Percentiles rank a stretch among this genome's conserved stretches.
Conservation (phyloP, 2,797 vertebrate genomes). For the Pipistrellus pygmaeus region DNA sequence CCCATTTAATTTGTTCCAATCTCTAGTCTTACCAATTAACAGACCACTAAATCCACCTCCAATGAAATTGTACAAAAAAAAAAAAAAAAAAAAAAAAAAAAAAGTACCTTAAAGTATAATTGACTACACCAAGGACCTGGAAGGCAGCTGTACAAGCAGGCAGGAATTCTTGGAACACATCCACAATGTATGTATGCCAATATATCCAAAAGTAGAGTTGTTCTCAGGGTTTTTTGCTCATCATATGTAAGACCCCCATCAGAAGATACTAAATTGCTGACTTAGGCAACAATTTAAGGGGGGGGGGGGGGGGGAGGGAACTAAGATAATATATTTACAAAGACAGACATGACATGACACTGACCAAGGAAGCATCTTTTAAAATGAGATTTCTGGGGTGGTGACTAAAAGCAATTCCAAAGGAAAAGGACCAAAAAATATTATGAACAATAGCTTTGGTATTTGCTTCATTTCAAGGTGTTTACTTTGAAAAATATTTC, state of each 20-base stretch:
- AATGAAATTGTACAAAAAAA: background rate
- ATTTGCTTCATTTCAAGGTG: slow-evolving; percentile 1
- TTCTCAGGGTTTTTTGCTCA: background rate
- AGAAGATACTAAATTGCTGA: slow-evolving; percentile 14
- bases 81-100: background rate
- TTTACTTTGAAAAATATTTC: slow-evolving; percentile 29
- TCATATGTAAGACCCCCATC: background rate
- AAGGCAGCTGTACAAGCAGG: background rate
- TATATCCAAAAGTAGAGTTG: background rate
- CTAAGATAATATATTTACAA: background rate
- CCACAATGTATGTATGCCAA: background rate
- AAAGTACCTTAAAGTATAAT: background rate
- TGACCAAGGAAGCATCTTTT: slow-evolving; percentile 24
- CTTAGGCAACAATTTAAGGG: background rate
- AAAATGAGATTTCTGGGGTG: slow-evolving; percentile 27
- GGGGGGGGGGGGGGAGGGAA: background rate
- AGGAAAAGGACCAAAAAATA: slow-evolving; percentile 45
- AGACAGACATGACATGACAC: background rate
- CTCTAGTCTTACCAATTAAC: background rate
- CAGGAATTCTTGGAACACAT: background rate
- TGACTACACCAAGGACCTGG: background rate
- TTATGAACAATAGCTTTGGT: background rate
- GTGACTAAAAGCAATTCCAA: slow-evolving; percentile 46
- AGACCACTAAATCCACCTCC: background rate
- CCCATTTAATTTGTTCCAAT: background rate